Evolutionary conservation across 2,888 invertebrate genomes (phyloP).

Genomic region (Glyphotaelius pellucidus): DNA sequence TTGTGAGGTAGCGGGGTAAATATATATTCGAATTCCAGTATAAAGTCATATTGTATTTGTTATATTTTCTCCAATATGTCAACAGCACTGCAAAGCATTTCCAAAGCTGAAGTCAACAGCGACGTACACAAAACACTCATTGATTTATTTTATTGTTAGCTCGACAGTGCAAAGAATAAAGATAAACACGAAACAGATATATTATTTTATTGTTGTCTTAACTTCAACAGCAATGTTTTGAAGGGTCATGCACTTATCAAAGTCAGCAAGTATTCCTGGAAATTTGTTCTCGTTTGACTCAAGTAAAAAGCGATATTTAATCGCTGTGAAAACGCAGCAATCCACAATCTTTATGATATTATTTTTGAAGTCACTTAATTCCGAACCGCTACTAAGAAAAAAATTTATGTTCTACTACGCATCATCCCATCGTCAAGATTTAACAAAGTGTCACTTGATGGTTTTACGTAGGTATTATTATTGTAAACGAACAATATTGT

Average conservation of each 20-base stretch:
- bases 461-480: background rate
- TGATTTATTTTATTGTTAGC: constrained; percentile 40
- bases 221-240: constrained; percentile 14
- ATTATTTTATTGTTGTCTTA: constrained; percentile 33
- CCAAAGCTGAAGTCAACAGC: background rate
- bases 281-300: background rate
- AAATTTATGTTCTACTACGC: too few relatives aligned
- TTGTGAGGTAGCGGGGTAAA: background rate
- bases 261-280: constrained; percentile 7
- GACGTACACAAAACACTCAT: constrained; percentile 17
- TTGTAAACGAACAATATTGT: constrained; percentile 9
- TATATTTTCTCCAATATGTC: background rate
- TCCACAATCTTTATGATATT: background rate
- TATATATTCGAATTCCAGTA: background rate
- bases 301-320: background rate
- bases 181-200: constrained; percentile 11
- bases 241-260: constrained; percentile 12
- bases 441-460: too few relatives aligned
- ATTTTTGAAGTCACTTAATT: too few relatives aligned
- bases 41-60: too few relatives aligned
- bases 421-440: too few relatives aligned
- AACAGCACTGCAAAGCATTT: background rate
- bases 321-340: too few relatives aligned
- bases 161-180: constrained; percentile 9
- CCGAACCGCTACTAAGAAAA: too few relatives aligned